Base-by-base conservation (phyloP, 1,140 invertebrate species). In the Choristoneura fumiferana region DNA sequence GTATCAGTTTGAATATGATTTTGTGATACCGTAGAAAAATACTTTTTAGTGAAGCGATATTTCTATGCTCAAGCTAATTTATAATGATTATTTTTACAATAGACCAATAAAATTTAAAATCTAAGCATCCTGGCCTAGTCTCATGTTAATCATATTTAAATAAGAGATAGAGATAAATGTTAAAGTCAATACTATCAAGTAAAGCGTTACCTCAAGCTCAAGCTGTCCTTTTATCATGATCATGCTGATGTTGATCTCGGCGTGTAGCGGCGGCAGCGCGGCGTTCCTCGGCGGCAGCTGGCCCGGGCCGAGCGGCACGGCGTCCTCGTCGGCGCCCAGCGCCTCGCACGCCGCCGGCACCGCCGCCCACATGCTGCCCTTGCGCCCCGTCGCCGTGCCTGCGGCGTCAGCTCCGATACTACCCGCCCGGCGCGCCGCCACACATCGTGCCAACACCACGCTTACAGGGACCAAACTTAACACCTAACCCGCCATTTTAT, bases 201-300 rank as follows among this genome's bases (percentile, higher is more conserved):
- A n/a, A n/a, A n/a, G n/a, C n/a, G n/a, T n/a, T n/a, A 98, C 95
- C 86, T 97, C 96, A 9, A 98, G 94, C 85, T 98, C 96, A 10
- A 98, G 92, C 75, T 96, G 95, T 65, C 96, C 96, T 89, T 97
- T 98, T 72, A 95, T 95, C 88, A 98, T 95, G 68, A 95, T 92
- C 60, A 98, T 93, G 17, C 95, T 96, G 75, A 98, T 89, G 76
- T 96, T 95, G 38, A 98, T 92, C 83, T 97, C 95, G 6, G 96
- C 95, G 64, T 92, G 91, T 35, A 92, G 91, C 60, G 92, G 93
- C 88, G 90, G 90, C 54, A 94, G 81, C 53, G 92, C 92, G 62
- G 93, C 94, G 69, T 93, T 94, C 60, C 93, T 92, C 17, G 95
- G 95, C 79, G 93, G 92, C 69, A 96, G 91, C 78, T 96, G 95